Evolutionary conservation across 2,797 vertebrate species (phyloP).

Genomic region (Trematocara caparti): DNA sequence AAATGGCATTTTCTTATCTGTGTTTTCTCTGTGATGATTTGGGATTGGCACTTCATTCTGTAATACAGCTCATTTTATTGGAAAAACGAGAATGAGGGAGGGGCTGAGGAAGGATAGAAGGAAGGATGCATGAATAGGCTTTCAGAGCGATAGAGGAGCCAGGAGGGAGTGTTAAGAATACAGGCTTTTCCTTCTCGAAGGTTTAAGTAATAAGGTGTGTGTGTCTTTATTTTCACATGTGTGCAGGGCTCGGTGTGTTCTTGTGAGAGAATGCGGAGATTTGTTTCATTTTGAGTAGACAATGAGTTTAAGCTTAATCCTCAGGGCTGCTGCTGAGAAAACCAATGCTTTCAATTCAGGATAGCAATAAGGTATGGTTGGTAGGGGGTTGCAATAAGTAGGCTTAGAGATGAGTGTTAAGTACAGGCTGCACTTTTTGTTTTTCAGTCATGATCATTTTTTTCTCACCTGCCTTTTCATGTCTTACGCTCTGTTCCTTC

Average conservation of each 20-base stretch:
- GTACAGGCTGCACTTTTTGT: not conserved
- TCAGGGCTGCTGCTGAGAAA: slow-evolving; percentile 18
- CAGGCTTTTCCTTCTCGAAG: slow-evolving; percentile 4
- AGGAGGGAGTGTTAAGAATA: slow-evolving; percentile 24
- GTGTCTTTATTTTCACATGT: not conserved
- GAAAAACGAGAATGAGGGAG: not conserved
- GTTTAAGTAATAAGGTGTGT: slow-evolving; percentile 23
- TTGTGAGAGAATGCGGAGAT: slow-evolving; percentile 1
- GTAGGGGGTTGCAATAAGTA: not conserved
- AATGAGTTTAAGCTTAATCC: slow-evolving; percentile 23
- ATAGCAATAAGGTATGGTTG: not conserved
- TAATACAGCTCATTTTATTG: not conserved
- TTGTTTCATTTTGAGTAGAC: slow-evolving; percentile 36
- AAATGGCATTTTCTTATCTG: slow-evolving; percentile 19
- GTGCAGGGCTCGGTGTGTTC: not conserved
- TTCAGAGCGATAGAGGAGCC: slow-evolving; percentile 4
- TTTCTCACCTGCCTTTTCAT: not conserved
- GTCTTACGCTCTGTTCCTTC: not conserved
- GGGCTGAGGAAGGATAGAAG: not conserved
- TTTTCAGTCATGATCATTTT: not conserved
- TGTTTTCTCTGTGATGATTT: not conserved
- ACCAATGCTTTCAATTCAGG: slow-evolving; percentile 28
- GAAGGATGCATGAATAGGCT: slow-evolving; percentile 9
- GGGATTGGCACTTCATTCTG: slow-evolving; percentile 9
- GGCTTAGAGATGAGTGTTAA: slow-evolving; percentile 5